Conservation (phyloP, 2,888 invertebrate species). For the Agonopterix subpropinquella region DNA sequence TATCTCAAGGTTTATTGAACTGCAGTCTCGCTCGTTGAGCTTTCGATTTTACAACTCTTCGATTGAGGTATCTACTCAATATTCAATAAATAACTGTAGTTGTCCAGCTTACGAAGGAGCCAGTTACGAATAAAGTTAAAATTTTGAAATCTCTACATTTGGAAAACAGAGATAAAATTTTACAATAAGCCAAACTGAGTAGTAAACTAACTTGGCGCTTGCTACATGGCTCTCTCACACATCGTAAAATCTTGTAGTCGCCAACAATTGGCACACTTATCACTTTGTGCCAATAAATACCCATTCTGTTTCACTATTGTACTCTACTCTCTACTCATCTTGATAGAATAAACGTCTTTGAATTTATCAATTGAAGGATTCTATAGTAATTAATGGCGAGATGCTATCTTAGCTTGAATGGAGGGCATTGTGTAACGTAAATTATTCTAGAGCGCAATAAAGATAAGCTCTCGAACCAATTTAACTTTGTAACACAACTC, state of each 20-base stretch:
- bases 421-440: slow-evolving; percentile 1
- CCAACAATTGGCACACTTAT: slow-evolving; percentile 5
- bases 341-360: slow-evolving; percentile 1
- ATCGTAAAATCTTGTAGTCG: slow-evolving; percentile 5
- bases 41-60: too few relatives aligned
- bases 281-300: slow-evolving; percentile 5
- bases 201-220: slow-evolving; percentile 3
- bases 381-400: slow-evolving; percentile 1
- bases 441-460: slow-evolving; percentile 2
- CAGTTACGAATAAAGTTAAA: too few relatives aligned
- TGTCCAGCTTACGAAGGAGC: too few relatives aligned
- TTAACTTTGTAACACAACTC: not conserved
- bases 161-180: not conserved
- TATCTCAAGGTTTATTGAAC: too few relatives aligned
- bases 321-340: slow-evolving; percentile 3
- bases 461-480: slow-evolving; percentile 2
- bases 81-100: too few relatives aligned
- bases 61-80: too few relatives aligned
- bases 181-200: not conserved
- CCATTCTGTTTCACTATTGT: slow-evolving; percentile 6
- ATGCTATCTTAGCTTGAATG: slow-evolving; percentile 3
- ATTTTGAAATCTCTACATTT: too few relatives aligned
- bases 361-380: not conserved
- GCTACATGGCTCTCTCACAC: slow-evolving; percentile 1
- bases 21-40: too few relatives aligned